Base-by-base conservation (phyloP, 2,113 vertebrate species). In the Festucalex cinctus region DNA sequence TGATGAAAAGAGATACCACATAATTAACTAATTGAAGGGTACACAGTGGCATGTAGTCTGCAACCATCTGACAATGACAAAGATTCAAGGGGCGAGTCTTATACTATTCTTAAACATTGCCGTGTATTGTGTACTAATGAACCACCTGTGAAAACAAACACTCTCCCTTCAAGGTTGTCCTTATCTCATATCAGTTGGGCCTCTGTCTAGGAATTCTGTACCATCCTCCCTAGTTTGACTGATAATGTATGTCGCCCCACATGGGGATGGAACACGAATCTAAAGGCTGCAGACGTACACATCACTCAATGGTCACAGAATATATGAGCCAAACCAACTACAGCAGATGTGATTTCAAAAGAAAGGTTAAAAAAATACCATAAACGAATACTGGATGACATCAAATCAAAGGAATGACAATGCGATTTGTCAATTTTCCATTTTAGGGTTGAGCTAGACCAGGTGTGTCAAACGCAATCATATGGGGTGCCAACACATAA, bases 1-100 rank as follows among this genome's bases (percentile, higher is more conserved):
- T 64, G 48, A 69, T 53, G 63, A 63, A 64, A 36, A 58, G 28
- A 35, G 17, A 32, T 32, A 32, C 28, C 28, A 32, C 28, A 32
- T 32, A 32, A 32, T 35, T 35, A 19, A 35, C 28, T 4, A 20
- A 59, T 56, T 56, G 5, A 56, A 56, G 24, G 53, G 13, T 56
- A 28, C 17, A 49, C 12, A 28, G 53, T 56, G 53, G 28, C 53
- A 6, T 28, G 53, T 13, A 28, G 13, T 56, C 53, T 16, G 53
- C 53, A 28, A 24, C 13, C 53, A 28, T 56, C 53, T 12, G 49
- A 53, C n/a, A 53, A 24, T 44, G 41, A 16, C 3, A 22, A 53
- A 53, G 49, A 22, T n/a, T 22, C 22, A 22, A 22, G n/a, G 49
- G 49, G 49, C 10, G 12, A 56, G 53, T 20, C 46, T 48, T n/a